Conservation (phyloP, 2,113 vertebrate species). For the Pollimyrus isidori region DNA sequence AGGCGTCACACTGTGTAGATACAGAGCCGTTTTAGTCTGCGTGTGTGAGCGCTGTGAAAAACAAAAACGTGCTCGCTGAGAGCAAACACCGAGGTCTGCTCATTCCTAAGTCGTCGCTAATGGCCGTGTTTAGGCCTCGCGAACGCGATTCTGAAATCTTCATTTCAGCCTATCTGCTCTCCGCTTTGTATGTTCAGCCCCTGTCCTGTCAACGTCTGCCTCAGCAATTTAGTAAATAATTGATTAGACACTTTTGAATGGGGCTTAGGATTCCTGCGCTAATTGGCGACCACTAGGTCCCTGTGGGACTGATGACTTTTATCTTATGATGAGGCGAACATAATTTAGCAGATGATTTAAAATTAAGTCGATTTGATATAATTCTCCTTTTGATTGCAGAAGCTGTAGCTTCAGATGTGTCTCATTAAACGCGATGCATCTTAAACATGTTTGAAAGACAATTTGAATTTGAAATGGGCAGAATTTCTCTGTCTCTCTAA, state of each 20-base stretch:
- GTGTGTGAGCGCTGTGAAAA: no score
- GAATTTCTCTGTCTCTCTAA: conserved; percentile 38
- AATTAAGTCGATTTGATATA: conserved; percentile 69
- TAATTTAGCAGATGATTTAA: conserved; percentile 73
- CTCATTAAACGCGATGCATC: conserved; percentile 71
- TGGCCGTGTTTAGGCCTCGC: conserved; percentile 33
- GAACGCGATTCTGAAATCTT: conserved; percentile 45
- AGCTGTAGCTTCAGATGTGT: conserved; percentile 68
- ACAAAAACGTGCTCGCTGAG: conserved; percentile 42
- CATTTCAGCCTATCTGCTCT: conserved; percentile 30
- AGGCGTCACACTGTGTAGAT: neutral
- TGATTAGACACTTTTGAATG: conserved; percentile 70
- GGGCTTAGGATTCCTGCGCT: conserved; percentile 65
- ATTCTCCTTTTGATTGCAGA: conserved; percentile 68
- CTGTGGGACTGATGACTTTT: conserved; percentile 67
- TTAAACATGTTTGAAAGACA: conserved; percentile 64
- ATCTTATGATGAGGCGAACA: conserved; percentile 74
- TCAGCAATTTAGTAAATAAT: conserved; percentile 70
- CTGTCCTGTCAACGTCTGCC: conserved; percentile 64
- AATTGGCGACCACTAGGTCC: conserved; percentile 69
- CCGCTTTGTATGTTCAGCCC: conserved; percentile 61
- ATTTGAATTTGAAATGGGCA: conserved; percentile 68
- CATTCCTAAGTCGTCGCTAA: conserved; percentile 48
- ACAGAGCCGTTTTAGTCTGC: neutral
- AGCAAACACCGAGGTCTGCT: conserved; percentile 42